Evolutionary conservation across 2,888 invertebrate genomes (phyloP), one percentile per base, ranked within the genome.

Genomic region (Drosophila dives): DNA sequence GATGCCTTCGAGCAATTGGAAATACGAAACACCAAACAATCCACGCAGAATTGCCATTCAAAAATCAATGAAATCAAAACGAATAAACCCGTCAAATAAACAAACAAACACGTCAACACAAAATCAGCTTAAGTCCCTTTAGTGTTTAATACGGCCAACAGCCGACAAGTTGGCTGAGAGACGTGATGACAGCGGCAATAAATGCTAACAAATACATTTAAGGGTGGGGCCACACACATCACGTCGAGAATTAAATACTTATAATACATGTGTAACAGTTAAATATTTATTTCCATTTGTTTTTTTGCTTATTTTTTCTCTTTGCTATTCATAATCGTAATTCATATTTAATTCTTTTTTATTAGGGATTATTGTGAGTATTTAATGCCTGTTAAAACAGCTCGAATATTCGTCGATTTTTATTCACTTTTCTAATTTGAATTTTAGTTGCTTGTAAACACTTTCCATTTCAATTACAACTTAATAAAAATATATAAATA

Each of bases 1-100:
- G 59, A 75, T 80, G 74, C 72, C 88, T 69, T 70, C 83, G 53
- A 83, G 83, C 72, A 75, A 76, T 69, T 63, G 77, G 63, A 65
- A 73, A 48, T 32, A 29, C 50, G n/a, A n/a, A 62, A 50, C 42
- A 49, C 63, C 53, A 55, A 42, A 51, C 56, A 48, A 59, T 38
- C 29, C 60, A 59, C 69, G 68, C 75, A 72, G 62, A 65, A 65
- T 63, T 72, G 53, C 29, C 72, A 72, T 81, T 76, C 75, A 78
- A 77, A 83, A 75, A 73, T 69, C 71, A 88, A 78, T 73, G 77
- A 86, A 67, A 64, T 48, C 66, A 61, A 45, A 77, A 64, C 70
- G 73, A 61, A 75, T 61, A 64, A 66, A 59, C 71, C 73, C 60
- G 56, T 56, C 69, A 69, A 80, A 54, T 60, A 42, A 60, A 58